phyloP scores from a whole-genome alignment of 2,113 vertebrate genomes.

The Labrus mixtus region DNA sequence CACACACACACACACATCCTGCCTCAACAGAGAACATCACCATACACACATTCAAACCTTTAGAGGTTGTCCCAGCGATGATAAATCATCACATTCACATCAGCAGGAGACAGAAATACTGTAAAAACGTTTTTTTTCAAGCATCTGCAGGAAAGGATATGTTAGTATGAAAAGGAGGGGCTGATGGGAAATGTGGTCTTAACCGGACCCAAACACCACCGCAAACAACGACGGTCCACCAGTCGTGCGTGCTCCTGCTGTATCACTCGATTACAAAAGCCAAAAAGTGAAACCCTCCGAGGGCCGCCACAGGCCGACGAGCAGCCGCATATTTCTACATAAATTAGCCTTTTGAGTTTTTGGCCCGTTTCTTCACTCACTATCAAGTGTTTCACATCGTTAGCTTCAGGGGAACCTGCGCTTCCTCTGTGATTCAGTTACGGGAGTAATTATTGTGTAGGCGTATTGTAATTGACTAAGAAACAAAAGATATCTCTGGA shows the following conservation, averaged over 20 bases:
- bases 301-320: slow-evolving; percentile 43
- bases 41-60: slow-evolving; percentile 6
- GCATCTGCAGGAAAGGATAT: not conserved
- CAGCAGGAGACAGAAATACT: not conserved
- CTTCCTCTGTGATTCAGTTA: slow-evolving; percentile 30
- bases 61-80: too few relatives aligned
- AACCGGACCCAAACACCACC: not conserved
- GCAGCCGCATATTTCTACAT: slow-evolving; percentile 55
- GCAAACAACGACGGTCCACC: not conserved
- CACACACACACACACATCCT: slow-evolving; percentile 14
- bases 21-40: slow-evolving; percentile 19
- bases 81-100: not conserved
- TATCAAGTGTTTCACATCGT: slow-evolving; percentile 35
- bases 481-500: not conserved
- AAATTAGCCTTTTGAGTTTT: slow-evolving; percentile 34
- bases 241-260: not conserved
- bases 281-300: slow-evolving; percentile 29
- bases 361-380: slow-evolving; percentile 42
- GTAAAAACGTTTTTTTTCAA: not conserved
- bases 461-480: slow-evolving; percentile 11
- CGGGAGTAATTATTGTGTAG: slow-evolving; percentile 28
- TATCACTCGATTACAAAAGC: slow-evolving; percentile 21
- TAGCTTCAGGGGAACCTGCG: slow-evolving; percentile 19
- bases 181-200: slow-evolving; percentile 45
- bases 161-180: not conserved